Conservation (phyloP, 1,140 invertebrate species). For the Solen grandis region DNA sequence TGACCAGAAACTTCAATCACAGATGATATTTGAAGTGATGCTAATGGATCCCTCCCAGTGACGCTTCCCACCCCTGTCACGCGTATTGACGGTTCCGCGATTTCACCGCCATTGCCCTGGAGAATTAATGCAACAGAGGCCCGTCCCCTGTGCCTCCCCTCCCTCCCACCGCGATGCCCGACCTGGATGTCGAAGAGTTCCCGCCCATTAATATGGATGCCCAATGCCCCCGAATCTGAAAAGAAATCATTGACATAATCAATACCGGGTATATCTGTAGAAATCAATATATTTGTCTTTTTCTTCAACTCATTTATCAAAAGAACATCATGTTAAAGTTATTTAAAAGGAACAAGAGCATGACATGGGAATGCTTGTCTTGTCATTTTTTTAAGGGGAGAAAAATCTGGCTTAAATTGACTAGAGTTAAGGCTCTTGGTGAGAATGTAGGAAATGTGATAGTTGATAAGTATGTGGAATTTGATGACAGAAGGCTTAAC, state of each 20-base stretch:
- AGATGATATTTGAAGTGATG: not conserved
- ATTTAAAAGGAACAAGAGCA: not conserved
- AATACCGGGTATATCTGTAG: slow-evolving; percentile 18
- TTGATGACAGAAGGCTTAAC: too few relatives aligned
- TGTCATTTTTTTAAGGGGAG: not conserved
- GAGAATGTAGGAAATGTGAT: too few relatives aligned
- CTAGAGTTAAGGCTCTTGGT: too few relatives aligned
- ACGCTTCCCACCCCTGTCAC: slow-evolving; percentile 69
- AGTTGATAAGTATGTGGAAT: too few relatives aligned
- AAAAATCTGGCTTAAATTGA: not conserved
- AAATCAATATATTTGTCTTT: not conserved
- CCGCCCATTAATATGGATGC: slow-evolving; percentile 45
- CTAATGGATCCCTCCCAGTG: slow-evolving; percentile 65
- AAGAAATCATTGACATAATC: too few relatives aligned
- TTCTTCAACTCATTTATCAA: not conserved
- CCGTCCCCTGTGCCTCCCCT: slow-evolving; percentile 67
- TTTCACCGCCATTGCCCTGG: slow-evolving; percentile 35
- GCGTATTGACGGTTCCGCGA: slow-evolving; percentile 57
- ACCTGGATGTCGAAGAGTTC: slow-evolving; percentile 40
- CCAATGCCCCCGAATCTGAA: slow-evolving; percentile 60
- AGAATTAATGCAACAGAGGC: slow-evolving; percentile 63
- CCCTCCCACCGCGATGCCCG: slow-evolving; percentile 66
- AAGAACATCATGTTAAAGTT: not conserved
- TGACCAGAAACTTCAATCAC: too few relatives aligned
- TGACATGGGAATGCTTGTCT: not conserved